Percentiles rank a stretch among this genome's conserved stretches.
phyloP scores from a whole-genome alignment of 1,140 invertebrate genomes.

The Elysia chlorotica region DNA sequence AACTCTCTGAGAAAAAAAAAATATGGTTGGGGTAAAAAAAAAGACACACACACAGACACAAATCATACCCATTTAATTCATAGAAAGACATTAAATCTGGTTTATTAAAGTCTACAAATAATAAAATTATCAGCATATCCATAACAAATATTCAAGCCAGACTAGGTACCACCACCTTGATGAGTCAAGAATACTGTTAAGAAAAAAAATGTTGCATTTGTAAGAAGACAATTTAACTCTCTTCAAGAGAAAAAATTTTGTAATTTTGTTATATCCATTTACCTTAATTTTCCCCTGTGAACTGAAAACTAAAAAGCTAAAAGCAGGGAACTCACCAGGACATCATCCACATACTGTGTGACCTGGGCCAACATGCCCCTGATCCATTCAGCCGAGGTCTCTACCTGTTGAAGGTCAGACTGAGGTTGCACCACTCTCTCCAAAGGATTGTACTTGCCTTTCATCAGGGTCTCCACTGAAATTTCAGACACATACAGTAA shows the following conservation, averaged over 20 bases:
- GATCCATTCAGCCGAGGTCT: slow-evolving; percentile 79
- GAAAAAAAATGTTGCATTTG: too few species aligned
- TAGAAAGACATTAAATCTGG: neutral
- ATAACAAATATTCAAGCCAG: too few species aligned
- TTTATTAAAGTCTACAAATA: too few species aligned
- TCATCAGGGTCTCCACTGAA: slow-evolving; percentile 70
- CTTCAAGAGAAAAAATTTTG: too few species aligned
- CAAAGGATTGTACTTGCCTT: slow-evolving; percentile 58
- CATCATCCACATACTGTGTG: slow-evolving; percentile 83
- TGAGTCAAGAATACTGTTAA: neutral
- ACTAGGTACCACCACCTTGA: neutral
- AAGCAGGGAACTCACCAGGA: slow-evolving; percentile 65
- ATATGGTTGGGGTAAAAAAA: too few species aligned
- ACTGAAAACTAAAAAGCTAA: too few species aligned
- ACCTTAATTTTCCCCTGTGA: too few species aligned
- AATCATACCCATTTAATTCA: neutral
- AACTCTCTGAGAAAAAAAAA: too few species aligned
- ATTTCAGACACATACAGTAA: slow-evolving; percentile 24
- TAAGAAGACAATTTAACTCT: too few species aligned
- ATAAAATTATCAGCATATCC: too few species aligned
- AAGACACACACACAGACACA: neutral
- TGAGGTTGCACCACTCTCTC: slow-evolving; percentile 74
- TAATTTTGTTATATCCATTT: too few species aligned
- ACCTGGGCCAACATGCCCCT: slow-evolving; percentile 79
- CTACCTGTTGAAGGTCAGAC: slow-evolving; percentile 84